These are phyloP conservation scores for Cephus pygmeus DNA, from an alignment of 2,888 invertebrate species.

Conservation along the genomic window DNA sequence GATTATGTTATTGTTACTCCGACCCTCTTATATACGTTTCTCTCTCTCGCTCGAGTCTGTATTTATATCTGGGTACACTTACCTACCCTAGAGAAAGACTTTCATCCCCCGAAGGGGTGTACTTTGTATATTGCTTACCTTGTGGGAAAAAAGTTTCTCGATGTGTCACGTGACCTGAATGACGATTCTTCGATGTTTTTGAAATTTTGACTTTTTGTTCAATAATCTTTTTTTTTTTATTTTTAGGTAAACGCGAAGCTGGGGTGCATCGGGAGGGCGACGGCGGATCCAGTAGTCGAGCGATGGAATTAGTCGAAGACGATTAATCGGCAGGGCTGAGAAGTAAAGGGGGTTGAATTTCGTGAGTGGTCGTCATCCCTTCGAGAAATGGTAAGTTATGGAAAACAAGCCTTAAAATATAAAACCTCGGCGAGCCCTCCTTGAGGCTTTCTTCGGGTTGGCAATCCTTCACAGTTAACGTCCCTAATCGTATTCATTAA, in stretches of 20 bases:
- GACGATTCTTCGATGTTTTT: background rate
- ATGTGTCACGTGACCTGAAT: background rate
- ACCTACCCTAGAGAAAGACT: background rate
- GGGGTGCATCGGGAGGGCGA: background rate
- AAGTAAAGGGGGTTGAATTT: background rate
- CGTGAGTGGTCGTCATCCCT: background rate
- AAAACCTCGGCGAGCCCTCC: constrained; percentile 13
- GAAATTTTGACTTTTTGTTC: background rate
- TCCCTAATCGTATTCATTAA: constrained; percentile 64
- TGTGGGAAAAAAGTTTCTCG: background rate
- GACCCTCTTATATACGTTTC: constrained; percentile 2
- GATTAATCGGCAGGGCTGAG: background rate
- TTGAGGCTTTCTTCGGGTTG: constrained; percentile 52
- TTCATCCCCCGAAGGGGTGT: background rate
- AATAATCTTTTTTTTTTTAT: background rate
- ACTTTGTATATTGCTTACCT: background rate
- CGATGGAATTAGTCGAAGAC: background rate
- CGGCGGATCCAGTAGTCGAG: background rate
- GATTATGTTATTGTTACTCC: constrained; percentile 44
- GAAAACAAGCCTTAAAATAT: constrained; percentile 12
- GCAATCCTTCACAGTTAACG: constrained; percentile 61
- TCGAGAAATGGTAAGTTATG: constrained; percentile 9
- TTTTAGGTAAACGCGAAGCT: background rate
- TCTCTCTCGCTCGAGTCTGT: background rate
- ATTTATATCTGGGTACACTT: background rate